These are phyloP conservation scores for Plagiodera versicolora DNA, from an alignment of 2,888 invertebrate genomes.

Conservation along the genomic window DNA sequence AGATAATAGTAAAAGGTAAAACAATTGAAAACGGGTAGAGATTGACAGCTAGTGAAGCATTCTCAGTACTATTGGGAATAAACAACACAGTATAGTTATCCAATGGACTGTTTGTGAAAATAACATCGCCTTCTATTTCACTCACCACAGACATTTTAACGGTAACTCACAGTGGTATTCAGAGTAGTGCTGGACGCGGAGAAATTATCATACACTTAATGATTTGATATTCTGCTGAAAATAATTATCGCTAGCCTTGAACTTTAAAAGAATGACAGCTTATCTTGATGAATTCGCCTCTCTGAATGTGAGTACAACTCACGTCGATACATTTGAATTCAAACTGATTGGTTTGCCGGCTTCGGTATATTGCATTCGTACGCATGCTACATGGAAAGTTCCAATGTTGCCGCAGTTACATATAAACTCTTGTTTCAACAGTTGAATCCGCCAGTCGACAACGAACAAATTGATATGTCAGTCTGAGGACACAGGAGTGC, in stretches of 20 bases:
- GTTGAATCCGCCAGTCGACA: too few species aligned
- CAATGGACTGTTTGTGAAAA: conserved; percentile 8
- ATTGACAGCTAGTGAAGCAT: conserved; percentile 7
- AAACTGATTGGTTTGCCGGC: conserved; percentile 23
- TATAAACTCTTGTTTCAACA: too few species aligned
- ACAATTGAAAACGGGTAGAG: conserved; percentile 63
- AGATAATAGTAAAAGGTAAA: conserved; percentile 73
- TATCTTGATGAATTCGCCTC: not conserved
- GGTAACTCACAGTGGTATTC: not conserved
- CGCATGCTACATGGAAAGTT: conserved; percentile 22
- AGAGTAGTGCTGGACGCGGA: not conserved
- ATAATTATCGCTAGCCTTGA: not conserved
- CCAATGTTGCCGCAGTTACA: conserved; percentile 16
- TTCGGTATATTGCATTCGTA: conserved; percentile 24
- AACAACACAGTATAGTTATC: conserved; percentile 7
- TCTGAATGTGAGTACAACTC: not conserved
- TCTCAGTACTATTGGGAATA: not conserved
- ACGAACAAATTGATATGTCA: too few species aligned
- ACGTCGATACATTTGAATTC: conserved; percentile 18
- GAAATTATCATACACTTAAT: not conserved
- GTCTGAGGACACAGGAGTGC: too few species aligned
- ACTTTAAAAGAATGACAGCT: not conserved
- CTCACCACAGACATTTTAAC: conserved; percentile 13
- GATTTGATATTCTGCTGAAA: not conserved
- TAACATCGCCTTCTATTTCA: not conserved